phyloP scores from a whole-genome alignment of 2,797 vertebrate genomes.

The Notoglanidium macrostoma region DNA sequence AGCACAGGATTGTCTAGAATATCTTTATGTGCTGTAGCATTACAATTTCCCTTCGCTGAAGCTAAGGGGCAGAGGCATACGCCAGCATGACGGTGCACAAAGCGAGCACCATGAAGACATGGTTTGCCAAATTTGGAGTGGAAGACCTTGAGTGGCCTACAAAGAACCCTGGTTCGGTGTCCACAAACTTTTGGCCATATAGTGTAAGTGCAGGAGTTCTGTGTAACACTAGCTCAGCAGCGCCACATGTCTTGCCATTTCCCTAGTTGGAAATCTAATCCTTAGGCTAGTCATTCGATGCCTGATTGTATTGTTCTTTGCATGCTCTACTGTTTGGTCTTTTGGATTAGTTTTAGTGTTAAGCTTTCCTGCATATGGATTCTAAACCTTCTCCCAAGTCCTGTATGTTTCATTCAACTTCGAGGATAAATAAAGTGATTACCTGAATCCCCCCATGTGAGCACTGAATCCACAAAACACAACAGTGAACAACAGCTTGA shows the following conservation, averaged over 20 bases:
- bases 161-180: neutral
- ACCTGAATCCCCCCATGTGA: neutral
- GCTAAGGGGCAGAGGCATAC: neutral
- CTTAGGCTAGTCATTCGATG: neutral
- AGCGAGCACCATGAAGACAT: neutral
- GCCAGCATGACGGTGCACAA: neutral
- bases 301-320: neutral
- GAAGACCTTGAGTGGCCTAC: neutral
- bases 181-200: neutral
- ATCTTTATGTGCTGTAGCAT: neutral
- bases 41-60: neutral
- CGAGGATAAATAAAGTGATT: constrained; percentile 1
- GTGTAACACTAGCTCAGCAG: neutral
- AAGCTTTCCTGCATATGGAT: neutral
- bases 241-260: neutral
- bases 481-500: neutral
- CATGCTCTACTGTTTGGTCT: neutral
- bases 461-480: neutral
- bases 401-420: neutral
- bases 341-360: neutral
- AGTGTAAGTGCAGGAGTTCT: neutral
- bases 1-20: neutral
- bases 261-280: neutral
- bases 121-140: neutral
- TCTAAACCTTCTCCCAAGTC: neutral